Evolutionary conservation across 2,888 invertebrate genomes (phyloP).

Genomic region (Sericinus montela): DNA sequence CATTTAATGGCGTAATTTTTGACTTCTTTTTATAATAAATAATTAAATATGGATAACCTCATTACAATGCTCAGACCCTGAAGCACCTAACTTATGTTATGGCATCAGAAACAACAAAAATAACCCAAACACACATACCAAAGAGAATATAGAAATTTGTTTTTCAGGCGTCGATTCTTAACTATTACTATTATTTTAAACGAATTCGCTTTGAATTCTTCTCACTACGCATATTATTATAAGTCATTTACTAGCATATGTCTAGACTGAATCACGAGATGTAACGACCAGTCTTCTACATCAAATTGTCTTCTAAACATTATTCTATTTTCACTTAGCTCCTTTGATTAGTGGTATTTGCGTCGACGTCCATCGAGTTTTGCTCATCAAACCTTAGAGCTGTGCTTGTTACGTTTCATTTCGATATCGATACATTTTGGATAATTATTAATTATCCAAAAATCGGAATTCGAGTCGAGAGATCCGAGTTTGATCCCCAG

Average conservation of each 20-base stretch:
- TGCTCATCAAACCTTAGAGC: conserved; percentile 1
- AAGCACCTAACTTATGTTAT: too few relatives aligned
- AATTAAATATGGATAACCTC: too few relatives aligned
- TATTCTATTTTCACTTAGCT: conserved; percentile 51
- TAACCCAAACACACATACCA: too few relatives aligned
- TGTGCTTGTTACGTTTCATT: neutral
- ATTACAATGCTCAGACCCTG: too few relatives aligned
- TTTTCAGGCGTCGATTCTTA: neutral
- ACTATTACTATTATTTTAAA: neutral
- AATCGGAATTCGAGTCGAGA: too few relatives aligned
- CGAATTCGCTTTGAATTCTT: too few relatives aligned
- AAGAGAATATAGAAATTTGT: too few relatives aligned
- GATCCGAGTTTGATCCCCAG: too few relatives aligned
- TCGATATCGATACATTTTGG: neutral
- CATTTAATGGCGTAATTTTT: too few relatives aligned
- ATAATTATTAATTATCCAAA: too few relatives aligned
- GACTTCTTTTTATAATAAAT: too few relatives aligned
- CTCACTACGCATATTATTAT: conserved; percentile 4
- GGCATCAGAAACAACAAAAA: too few relatives aligned
- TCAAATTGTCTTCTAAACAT: conserved; percentile 35
- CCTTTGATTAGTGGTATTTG: conserved; percentile 43
- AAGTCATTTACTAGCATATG: neutral
- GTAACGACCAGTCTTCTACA: conserved; percentile 22
- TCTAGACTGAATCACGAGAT: neutral
- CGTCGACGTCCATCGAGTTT: conserved; percentile 10